These are phyloP conservation scores for Austrolebias charrua DNA, from an alignment of 2,797 vertebrate genomes.

Conservation along the genomic window DNA sequence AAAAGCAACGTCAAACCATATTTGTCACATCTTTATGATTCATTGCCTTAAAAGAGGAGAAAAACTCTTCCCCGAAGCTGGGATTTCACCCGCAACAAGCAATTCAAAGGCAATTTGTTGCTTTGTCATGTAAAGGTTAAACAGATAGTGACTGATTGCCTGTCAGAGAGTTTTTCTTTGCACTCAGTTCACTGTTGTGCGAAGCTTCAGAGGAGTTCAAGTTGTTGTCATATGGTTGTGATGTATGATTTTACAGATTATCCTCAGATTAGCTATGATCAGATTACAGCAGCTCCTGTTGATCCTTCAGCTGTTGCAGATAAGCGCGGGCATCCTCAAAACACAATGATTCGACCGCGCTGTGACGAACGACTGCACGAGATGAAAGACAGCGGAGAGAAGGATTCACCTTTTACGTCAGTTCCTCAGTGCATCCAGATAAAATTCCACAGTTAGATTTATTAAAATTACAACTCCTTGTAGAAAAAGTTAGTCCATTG, in stretches of 20 bases:
- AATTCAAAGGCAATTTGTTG: slow-evolving; percentile 77
- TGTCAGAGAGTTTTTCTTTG: slow-evolving; percentile 58
- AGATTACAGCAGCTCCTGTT: slow-evolving; percentile 48
- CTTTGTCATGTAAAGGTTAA: slow-evolving; percentile 72
- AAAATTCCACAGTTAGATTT: not conserved
- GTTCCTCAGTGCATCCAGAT: not conserved
- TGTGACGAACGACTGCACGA: slow-evolving; percentile 2
- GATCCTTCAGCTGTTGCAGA: slow-evolving; percentile 28
- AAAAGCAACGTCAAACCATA: slow-evolving; percentile 75
- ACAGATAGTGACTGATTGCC: slow-evolving; percentile 68
- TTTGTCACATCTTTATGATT: slow-evolving; percentile 79
- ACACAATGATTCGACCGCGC: slow-evolving; percentile 20
- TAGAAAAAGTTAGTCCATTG: not conserved
- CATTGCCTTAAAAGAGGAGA: slow-evolving; percentile 63
- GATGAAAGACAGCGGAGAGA: not conserved
- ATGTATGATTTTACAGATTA: slow-evolving; percentile 49
- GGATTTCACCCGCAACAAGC: slow-evolving; percentile 76
- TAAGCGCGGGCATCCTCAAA: slow-evolving; percentile 4
- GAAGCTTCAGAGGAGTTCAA: slow-evolving; percentile 34
- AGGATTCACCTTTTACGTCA: not conserved
- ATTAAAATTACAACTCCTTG: not conserved
- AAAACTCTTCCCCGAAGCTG: slow-evolving; percentile 69
- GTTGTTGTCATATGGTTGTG: slow-evolving; percentile 33
- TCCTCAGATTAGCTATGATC: slow-evolving; percentile 46
- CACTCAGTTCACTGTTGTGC: slow-evolving; percentile 34